Conservation (phyloP, 1,140 invertebrate species). For the Drosophila kurseongensis region DNA sequence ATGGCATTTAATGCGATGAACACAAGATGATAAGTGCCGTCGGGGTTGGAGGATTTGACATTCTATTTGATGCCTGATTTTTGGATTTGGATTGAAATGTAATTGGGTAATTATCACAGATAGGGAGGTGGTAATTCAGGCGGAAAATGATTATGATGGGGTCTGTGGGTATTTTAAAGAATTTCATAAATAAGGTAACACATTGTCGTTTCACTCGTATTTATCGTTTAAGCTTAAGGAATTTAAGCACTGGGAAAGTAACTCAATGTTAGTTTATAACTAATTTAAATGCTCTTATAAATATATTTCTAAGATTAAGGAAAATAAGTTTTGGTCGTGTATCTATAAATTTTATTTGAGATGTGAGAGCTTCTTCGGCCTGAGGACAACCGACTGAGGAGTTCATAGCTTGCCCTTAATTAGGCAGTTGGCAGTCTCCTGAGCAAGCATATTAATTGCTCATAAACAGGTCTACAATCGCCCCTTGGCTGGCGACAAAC, state of each 20-base stretch:
- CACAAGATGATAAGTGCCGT: conserved; percentile 11
- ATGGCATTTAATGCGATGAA: conserved; percentile 29
- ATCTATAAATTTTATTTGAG: too few species aligned
- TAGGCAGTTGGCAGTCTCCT: conserved; percentile 6
- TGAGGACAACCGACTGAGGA: neutral
- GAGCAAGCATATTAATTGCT: conserved; percentile 70
- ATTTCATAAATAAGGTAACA: neutral
- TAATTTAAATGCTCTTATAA: too few species aligned
- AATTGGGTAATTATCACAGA: conserved; percentile 46
- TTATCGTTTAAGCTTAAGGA: too few species aligned
- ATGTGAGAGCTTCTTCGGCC: too few species aligned
- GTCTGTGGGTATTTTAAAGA: too few species aligned
- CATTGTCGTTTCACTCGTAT: too few species aligned
- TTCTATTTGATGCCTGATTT: conserved; percentile 22
- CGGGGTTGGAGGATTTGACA: neutral
- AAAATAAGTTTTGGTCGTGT: too few species aligned
- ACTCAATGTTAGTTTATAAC: too few species aligned
- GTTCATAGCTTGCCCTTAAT: conserved; percentile 3
- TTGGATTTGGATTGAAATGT: conserved; percentile 42
- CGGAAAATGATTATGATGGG: neutral
- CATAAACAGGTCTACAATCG: conserved; percentile 47
- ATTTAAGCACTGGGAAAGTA: too few species aligned
- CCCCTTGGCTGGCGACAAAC: neutral
- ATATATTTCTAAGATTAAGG: too few species aligned
- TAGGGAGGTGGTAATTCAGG: conserved; percentile 1